Percentiles rank a stretch among this genome's conserved stretches.
phyloP scores from a whole-genome alignment of 2,113 vertebrate species.

The Echinops telfairi region DNA sequence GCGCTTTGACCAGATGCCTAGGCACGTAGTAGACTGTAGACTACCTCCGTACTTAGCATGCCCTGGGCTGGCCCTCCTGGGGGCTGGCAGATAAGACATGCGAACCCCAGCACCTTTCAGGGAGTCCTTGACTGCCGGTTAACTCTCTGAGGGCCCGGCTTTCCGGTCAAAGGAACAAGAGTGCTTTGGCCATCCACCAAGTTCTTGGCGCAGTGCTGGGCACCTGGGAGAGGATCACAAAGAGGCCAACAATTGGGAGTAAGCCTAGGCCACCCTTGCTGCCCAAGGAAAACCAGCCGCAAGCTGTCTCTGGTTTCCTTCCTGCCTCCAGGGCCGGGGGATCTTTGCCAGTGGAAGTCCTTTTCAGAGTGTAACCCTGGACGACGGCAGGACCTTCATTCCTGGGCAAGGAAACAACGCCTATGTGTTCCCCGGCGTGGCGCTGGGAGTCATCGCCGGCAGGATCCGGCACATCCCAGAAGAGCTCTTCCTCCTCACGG shows the following conservation, averaged over 20 bases:
- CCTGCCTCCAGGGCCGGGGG: constrained; percentile 91
- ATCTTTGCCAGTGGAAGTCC: constrained; percentile 98
- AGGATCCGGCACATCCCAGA: constrained; percentile 96
- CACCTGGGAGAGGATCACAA: background rate
- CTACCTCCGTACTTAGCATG: background rate
- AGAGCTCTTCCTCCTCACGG: constrained; percentile 96
- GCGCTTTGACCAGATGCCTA: background rate
- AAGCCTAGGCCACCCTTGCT: background rate
- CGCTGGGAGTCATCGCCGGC: constrained; percentile 94
- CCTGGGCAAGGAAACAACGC: constrained; percentile 99
- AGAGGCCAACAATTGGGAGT: background rate
- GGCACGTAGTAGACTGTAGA: background rate
- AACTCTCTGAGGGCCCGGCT: background rate
- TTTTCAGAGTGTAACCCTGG: constrained; percentile 93
- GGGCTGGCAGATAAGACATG: background rate
- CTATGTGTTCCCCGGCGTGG: constrained; percentile 97
- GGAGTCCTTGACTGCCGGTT: background rate
- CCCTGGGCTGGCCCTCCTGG: background rate
- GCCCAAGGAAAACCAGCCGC: background rate
- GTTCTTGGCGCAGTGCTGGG: background rate
- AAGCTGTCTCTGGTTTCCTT: constrained; percentile 58
- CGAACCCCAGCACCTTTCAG: background rate
- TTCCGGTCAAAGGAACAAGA: constrained; percentile 5
- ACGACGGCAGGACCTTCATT: constrained; percentile 93
- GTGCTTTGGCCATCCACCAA: background rate